phyloP scores from a whole-genome alignment of 2,113 vertebrate species.

The Ibidorhyncha struthersii region DNA sequence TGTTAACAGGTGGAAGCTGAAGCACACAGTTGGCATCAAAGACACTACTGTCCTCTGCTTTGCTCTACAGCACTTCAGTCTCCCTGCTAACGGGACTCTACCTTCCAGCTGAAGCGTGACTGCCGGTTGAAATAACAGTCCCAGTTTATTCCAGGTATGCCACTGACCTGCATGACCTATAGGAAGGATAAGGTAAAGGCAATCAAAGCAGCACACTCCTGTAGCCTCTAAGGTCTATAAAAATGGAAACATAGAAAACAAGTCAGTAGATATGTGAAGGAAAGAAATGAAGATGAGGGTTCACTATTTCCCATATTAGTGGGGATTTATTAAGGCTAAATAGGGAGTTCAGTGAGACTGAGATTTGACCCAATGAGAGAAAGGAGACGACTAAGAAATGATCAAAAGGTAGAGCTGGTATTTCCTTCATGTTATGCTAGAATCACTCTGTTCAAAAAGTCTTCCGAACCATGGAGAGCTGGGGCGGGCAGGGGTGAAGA shows the following conservation, averaged over 20 bases:
- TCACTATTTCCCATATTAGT: not conserved
- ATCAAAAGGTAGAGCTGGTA: not conserved
- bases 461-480: not conserved
- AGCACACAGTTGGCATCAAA: not conserved
- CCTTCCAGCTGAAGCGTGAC: not conserved
- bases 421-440: conserved; percentile 25
- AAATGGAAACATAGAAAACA: conserved; percentile 3
- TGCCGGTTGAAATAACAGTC: not conserved
- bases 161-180: not conserved
- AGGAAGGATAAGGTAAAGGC: not conserved
- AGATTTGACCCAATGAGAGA: conserved; percentile 1
- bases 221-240: not conserved
- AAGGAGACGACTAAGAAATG: conserved; percentile 3
- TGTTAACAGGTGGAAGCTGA: not conserved
- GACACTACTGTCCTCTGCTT: not conserved
- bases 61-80: not conserved
- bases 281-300: not conserved
- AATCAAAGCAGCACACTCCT: not conserved
- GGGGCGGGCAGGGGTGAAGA: not conserved
- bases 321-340: no score
- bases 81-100: not conserved
- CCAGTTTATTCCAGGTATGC: conserved; percentile 25
- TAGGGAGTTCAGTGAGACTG: not conserved
- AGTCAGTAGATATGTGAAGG: not conserved
- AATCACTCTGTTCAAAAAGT: conserved; percentile 23